These are phyloP conservation scores for Encarsia formosa DNA, from an alignment of 2,888 invertebrate genomes.

Conservation along the genomic window DNA sequence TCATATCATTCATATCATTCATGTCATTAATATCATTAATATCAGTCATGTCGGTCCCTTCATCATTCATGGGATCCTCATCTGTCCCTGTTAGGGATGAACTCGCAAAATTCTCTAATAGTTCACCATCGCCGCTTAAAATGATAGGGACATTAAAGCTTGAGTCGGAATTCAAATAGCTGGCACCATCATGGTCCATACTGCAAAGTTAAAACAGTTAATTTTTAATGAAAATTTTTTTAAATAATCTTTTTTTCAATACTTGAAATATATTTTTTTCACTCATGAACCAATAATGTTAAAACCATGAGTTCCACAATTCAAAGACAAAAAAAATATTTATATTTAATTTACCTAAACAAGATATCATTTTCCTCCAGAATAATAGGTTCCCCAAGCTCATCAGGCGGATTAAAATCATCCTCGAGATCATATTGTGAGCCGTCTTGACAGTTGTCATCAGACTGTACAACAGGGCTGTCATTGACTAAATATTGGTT, in stretches of 20 bases:
- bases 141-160: conserved; percentile 46
- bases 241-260: no score
- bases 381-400: conserved; percentile 45
- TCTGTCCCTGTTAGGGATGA: conserved; percentile 27
- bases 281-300: background rate
- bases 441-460: conserved; percentile 38
- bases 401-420: conserved; percentile 39
- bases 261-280: no score
- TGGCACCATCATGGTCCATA: conserved; percentile 48
- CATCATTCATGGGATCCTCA: conserved; percentile 26
- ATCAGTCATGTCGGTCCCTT: conserved; percentile 22
- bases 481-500: conserved; percentile 45
- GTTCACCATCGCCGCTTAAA: conserved; percentile 42
- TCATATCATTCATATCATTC: conserved; percentile 26
- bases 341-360: conserved; percentile 40
- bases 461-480: conserved; percentile 35
- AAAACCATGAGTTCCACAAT: background rate
- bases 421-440: conserved; percentile 41
- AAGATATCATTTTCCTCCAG: conserved; percentile 48
- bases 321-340: no score
- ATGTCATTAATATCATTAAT: conserved; percentile 15
- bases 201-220: conserved; percentile 30
- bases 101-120: conserved; percentile 40
- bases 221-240: no score
- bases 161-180: conserved; percentile 44